Conservation (phyloP, 1,140 invertebrate species). For the Potamilus streckersoni region DNA sequence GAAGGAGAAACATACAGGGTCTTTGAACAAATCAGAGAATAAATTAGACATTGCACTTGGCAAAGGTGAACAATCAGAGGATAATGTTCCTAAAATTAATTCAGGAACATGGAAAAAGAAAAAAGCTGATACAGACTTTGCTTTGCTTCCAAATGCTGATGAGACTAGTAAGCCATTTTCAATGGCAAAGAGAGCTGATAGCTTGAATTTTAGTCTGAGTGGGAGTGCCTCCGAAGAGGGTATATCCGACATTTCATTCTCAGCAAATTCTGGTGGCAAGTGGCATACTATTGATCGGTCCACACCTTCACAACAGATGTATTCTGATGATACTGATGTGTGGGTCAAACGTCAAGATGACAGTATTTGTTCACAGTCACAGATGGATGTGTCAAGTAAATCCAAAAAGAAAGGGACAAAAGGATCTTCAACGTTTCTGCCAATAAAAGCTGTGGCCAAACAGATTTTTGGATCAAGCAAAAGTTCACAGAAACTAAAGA, state of each 20-base stretch:
- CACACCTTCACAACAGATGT: conserved; percentile 35
- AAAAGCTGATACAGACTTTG: conserved; percentile 39
- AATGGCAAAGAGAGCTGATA: conserved; percentile 30
- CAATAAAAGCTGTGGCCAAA: conserved; percentile 13
- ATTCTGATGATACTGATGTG: conserved; percentile 52
- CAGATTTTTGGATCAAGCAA: conserved; percentile 16
- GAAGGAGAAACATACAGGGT: conserved; percentile 10
- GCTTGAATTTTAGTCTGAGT: conserved; percentile 14
- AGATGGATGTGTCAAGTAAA: conserved; percentile 4
- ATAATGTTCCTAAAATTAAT: conserved; percentile 25
- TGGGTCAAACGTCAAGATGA: conserved; percentile 32
- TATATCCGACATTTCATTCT: conserved; percentile 25
- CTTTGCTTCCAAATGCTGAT: conserved; percentile 55
- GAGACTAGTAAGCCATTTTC: conserved; percentile 53
- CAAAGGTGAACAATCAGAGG: too few relatives aligned
- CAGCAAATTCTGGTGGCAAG: conserved; percentile 11
- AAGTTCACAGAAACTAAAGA: too few relatives aligned
- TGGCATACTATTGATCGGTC: conserved; percentile 1
- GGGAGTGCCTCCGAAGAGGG: conserved; percentile 25
- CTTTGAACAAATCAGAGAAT: conserved; percentile 3
- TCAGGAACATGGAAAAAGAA: conserved; percentile 59
- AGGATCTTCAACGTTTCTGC: conserved; percentile 24
- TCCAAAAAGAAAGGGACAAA: conserved; percentile 24
- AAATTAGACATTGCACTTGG: neutral
- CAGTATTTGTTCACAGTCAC: conserved; percentile 15